phyloP scores from a whole-genome alignment of 1,140 invertebrate genomes.

The Bombus superbus region DNA sequence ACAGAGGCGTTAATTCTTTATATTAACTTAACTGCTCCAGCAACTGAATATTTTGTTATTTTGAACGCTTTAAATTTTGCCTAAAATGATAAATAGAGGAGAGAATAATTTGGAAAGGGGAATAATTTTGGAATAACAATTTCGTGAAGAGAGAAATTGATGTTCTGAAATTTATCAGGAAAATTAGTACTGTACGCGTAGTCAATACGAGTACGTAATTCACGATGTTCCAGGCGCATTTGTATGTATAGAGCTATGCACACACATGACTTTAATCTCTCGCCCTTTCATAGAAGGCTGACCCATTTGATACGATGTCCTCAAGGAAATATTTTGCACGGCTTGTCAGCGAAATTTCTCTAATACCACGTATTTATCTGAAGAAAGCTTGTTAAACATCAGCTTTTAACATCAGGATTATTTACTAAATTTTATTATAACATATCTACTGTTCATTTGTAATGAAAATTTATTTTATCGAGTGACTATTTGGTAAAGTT shows the following conservation, averaged over 20 bases:
- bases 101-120: too few relatives aligned
- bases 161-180: not conserved
- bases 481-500: too few relatives aligned
- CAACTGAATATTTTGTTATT: not conserved
- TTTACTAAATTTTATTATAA: not conserved
- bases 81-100: too few relatives aligned
- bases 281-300: not conserved
- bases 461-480: not conserved
- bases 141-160: not conserved
- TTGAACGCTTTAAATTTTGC: too few relatives aligned
- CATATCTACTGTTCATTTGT: not conserved
- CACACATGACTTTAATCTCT: not conserved
- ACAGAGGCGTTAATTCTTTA: not conserved
- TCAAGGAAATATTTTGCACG: not conserved
- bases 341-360: not conserved
- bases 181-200: not conserved
- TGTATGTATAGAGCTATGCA: not conserved
- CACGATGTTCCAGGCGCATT: too few relatives aligned
- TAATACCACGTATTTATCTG: not conserved
- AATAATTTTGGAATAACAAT: too few relatives aligned
- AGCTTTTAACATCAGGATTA: not conserved
- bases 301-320: not conserved
- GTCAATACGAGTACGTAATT: not conserved
- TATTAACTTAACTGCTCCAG: not conserved
- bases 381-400: not conserved